These are phyloP conservation scores for Heliornis fulica DNA, from an alignment of 2,113 vertebrate genomes.

Conservation along the genomic window DNA sequence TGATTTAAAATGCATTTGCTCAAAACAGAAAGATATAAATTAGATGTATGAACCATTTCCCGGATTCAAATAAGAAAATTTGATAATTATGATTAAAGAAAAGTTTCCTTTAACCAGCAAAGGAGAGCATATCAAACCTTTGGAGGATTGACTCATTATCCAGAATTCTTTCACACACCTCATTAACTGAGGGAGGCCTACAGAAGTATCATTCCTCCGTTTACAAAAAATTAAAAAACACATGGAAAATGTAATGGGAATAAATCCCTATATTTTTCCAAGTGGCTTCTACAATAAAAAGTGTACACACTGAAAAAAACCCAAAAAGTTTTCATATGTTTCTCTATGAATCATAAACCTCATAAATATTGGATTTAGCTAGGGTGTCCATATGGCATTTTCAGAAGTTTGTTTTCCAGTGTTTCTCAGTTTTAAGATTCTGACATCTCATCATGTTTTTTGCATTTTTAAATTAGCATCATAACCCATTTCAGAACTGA, in stretches of 20 bases:
- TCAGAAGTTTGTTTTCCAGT: not conserved
- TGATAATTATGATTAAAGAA: not conserved
- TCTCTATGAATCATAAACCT: not conserved
- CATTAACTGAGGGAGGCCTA: not conserved
- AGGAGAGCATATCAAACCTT: not conserved
- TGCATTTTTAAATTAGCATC: not conserved
- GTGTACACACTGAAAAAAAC: not conserved
- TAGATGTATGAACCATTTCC: not conserved
- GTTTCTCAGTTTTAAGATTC: not conserved
- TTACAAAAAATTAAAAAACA: not conserved
- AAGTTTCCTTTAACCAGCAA: not conserved
- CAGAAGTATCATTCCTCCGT: not conserved
- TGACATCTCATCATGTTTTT: not conserved
- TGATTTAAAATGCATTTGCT: not conserved
- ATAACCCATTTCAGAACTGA: not conserved
- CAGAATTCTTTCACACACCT: not conserved
- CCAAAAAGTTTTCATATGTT: fast-evolving
- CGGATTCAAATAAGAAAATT: not conserved
- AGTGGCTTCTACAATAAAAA: not conserved
- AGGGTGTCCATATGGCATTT: not conserved
- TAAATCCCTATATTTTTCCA: fast-evolving
- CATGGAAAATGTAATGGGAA: not conserved
- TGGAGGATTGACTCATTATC: not conserved
- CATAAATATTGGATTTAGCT: not conserved
- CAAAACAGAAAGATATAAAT: not conserved